Base-by-base conservation (phyloP, 2,888 invertebrate genomes). In the Eupithecia tripunctaria region DNA sequence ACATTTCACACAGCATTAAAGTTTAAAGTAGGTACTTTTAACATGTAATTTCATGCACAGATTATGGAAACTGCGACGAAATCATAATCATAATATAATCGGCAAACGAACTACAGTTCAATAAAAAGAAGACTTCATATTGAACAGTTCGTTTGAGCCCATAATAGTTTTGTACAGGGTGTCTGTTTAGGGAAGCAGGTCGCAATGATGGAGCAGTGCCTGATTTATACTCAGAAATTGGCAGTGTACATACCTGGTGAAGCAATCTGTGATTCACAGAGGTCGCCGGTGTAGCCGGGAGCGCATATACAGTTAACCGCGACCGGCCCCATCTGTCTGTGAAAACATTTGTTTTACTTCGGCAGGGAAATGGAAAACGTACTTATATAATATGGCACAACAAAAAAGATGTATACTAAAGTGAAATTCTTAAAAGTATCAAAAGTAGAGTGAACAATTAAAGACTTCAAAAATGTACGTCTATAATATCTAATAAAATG, bases 261-360 rank as follows among this genome's bases (percentile, higher is more conserved):
- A 67, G 92, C 90, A 64, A 95, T 94, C 78, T 95, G 96, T 70
- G 96, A 95, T 88, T 97, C 96, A 84, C 97, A 97, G 82, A 96
- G 95, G 84, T 96, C 96, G 63, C 97, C 97, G 51, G 96, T 96
- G 89, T 95, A 97, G 38, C 96, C 96, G 0, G 94, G 88, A 8
- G 95, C 94, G 88, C 97, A 97, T 81, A 96, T 95, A 86, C 97
- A 97, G 84, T 96, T 96, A 78, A 97, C 96, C 36, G 96, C 96
- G 72, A 96, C 96, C n/a, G 96, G 96, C 7, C 97, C 97, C 88
- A 97, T 96, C 91, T 97, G 97, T 86, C 97, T 97, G 94, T 77
- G 47, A 68, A 79, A 62, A 81, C 67, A 80, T 66, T 56, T 32
- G 71, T 69, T 69, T 70, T 68, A 69, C 72, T 21, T 51, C 47